These are phyloP conservation scores for Chrysolina americana DNA, from an alignment of 2,888 invertebrate genomes.

Conservation along the genomic window DNA sequence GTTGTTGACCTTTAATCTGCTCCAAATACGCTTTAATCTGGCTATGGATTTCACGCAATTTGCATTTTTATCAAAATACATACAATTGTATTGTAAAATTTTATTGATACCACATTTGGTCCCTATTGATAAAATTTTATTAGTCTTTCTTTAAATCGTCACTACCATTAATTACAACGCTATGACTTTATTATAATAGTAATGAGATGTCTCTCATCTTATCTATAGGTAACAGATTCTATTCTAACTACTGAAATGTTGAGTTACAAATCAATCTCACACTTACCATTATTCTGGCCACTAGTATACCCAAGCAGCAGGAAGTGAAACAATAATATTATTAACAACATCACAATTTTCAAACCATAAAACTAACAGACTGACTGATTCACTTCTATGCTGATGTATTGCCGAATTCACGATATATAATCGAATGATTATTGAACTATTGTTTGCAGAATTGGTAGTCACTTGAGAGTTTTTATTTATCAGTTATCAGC, in stretches of 20 bases:
- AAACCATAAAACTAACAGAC: not conserved
- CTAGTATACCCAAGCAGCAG: not conserved
- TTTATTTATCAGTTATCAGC: conserved; percentile 12
- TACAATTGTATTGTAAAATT: too few species aligned
- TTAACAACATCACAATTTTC: conserved; percentile 4
- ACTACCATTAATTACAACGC: too few species aligned
- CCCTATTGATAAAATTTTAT: too few species aligned
- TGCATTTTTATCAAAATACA: too few species aligned
- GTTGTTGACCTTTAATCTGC: not conserved
- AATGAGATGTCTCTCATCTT: too few species aligned
- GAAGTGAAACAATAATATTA: conserved; percentile 9
- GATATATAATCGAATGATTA: conserved; percentile 30
- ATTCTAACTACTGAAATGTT: not conserved
- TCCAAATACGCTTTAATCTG: not conserved
- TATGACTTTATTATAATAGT: too few species aligned
- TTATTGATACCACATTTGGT: too few species aligned
- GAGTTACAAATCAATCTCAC: not conserved
- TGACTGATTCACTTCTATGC: not conserved
- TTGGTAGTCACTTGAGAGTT: conserved; percentile 26
- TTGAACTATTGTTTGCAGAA: conserved; percentile 9
- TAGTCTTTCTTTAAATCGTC: too few species aligned
- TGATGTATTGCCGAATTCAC: not conserved
- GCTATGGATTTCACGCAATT: not conserved
- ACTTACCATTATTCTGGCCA: conserved; percentile 8
- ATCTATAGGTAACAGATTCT: too few species aligned